phyloP scores from a whole-genome alignment of 2,888 invertebrate species.

The Hemicrepidius hirtus region DNA sequence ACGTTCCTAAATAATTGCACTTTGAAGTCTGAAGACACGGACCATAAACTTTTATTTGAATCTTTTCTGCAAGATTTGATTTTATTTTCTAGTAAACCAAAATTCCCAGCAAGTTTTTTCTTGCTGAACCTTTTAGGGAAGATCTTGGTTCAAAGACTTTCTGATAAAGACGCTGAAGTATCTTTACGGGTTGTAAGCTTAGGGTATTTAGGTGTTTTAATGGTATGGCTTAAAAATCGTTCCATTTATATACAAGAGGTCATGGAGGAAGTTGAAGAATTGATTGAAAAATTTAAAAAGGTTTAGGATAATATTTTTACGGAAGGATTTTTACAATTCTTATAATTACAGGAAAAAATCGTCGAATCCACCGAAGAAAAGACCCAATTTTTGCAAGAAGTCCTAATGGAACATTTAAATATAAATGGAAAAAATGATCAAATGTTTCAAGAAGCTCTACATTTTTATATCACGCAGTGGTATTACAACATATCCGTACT shows the following conservation, averaged over 20 bases:
- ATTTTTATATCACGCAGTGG: conserved; percentile 96
- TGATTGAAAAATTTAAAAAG: conserved; percentile 87
- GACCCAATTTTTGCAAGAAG: conserved; percentile 83
- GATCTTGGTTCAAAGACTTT: conserved; percentile 82
- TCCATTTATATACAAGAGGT: conserved; percentile 89
- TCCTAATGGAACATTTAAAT: conserved; percentile 89
- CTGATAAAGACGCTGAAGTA: conserved; percentile 93
- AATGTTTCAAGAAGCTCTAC: conserved; percentile 88
- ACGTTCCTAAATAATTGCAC: conserved; percentile 97
- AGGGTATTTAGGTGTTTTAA: conserved; percentile 96
- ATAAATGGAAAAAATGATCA: conserved; percentile 88
- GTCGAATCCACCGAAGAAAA: conserved; percentile 75
- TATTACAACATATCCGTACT: too few relatives aligned
- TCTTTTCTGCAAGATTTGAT: conserved; percentile 96
- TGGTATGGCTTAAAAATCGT: conserved; percentile 91
- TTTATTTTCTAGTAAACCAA: conserved; percentile 95
- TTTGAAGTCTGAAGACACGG: conserved; percentile 86
- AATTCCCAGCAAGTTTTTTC: conserved; percentile 97
- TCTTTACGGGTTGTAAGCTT: conserved; percentile 92
- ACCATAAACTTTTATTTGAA: conserved; percentile 80
- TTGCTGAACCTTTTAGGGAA: conserved; percentile 88
- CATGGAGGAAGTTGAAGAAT: conserved; percentile 88
- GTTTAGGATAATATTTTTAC: conserved; percentile 56
- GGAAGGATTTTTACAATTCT: too few relatives aligned
- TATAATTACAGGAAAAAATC: too few relatives aligned